Evolutionary conservation across 2,888 invertebrate genomes (phyloP).

Genomic region (Hedychridium roseum): DNA sequence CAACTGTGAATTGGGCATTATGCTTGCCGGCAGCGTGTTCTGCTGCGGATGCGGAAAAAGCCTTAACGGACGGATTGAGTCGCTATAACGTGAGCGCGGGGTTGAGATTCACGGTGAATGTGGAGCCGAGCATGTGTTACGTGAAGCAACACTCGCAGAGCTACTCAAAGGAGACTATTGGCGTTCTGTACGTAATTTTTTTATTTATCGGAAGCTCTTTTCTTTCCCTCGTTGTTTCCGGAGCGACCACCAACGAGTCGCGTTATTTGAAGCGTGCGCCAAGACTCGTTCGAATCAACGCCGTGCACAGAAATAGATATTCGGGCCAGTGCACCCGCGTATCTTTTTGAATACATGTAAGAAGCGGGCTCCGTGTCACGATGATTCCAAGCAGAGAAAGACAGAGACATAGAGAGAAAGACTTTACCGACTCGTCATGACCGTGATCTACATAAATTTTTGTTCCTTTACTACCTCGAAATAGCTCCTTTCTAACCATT

Average conservation of each 20-base stretch:
- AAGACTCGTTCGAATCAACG: not conserved
- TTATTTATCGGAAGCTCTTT: not conserved
- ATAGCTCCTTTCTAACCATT: conserved; percentile 4
- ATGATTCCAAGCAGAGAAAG: not conserved
- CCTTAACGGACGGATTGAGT: conserved; percentile 69
- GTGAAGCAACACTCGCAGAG: conserved; percentile 60
- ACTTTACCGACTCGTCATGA: not conserved
- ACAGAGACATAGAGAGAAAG: not conserved
- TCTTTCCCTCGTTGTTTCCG: too few relatives aligned
- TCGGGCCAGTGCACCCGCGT: conserved; percentile 5
- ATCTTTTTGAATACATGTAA: not conserved
- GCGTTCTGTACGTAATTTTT: conserved; percentile 63
- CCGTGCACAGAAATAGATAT: not conserved
- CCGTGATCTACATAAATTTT: not conserved
- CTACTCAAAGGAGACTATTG: conserved; percentile 63
- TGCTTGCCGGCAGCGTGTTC: conserved; percentile 74
- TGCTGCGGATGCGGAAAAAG: conserved; percentile 68
- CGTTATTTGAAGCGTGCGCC: not conserved
- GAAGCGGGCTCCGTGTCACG: not conserved
- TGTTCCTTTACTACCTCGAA: conserved; percentile 2
- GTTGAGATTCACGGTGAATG: conserved; percentile 69
- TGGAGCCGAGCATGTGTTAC: conserved; percentile 70
- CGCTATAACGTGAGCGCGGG: conserved; percentile 70
- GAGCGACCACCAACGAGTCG: not conserved
- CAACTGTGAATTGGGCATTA: conserved; percentile 75